A percentile compares a stretch with the other conserved stretches of the same genome.
These are phyloP conservation scores for Molothrus aeneus DNA, from an alignment of 2,797 vertebrate genomes.

Conservation along the genomic window DNA sequence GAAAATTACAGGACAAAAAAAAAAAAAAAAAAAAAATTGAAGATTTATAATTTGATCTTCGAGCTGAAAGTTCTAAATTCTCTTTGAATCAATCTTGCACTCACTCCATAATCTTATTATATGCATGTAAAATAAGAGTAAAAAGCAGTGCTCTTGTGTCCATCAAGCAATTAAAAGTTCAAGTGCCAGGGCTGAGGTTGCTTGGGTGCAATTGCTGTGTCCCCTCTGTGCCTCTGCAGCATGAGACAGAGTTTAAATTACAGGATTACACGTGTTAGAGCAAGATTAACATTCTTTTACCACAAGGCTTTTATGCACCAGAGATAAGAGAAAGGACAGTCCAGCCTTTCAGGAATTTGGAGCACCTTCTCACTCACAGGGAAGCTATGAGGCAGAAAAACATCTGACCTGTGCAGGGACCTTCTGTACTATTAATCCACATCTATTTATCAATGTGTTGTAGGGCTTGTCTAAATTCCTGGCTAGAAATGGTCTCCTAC, in stretches of 20 bases:
- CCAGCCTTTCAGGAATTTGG: neutral
- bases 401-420: neutral
- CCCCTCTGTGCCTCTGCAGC: neutral
- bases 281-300: neutral
- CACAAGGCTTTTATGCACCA: neutral
- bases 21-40: neutral
- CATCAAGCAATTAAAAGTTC: neutral
- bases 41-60: neutral
- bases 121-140: neutral
- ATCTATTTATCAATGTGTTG: neutral
- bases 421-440: neutral
- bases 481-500: slow-evolving; percentile 9
- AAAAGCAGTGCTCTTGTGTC: neutral
- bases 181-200: neutral
- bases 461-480: slow-evolving; percentile 37
- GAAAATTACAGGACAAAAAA: neutral
- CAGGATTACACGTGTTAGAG: neutral
- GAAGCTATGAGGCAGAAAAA: neutral
- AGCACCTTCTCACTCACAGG: neutral
- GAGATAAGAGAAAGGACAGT: neutral
- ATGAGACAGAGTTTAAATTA: neutral
- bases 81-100: too few relatives aligned
- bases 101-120: too few relatives aligned
- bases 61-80: too few relatives aligned
- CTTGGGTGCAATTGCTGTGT: neutral